These are phyloP conservation scores for Coboldia fuscipes DNA, from an alignment of 1,140 invertebrate genomes.

Conservation along the genomic window DNA sequence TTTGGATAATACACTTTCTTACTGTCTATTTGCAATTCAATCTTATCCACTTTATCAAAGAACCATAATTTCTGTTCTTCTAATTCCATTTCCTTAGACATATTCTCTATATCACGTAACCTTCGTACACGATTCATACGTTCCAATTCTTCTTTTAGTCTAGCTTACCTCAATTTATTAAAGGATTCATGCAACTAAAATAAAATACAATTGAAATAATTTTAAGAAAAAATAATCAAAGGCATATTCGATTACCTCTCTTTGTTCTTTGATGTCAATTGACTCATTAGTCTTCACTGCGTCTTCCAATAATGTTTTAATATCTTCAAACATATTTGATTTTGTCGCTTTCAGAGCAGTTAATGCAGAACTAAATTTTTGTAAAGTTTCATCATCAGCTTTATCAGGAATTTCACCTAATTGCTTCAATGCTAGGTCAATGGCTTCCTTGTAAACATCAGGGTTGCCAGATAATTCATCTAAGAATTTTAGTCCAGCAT, in stretches of 20 bases:
- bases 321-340: background rate
- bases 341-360: background rate
- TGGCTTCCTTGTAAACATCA: slow-evolving; percentile 13
- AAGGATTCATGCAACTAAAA: slow-evolving; percentile 15
- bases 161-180: slow-evolving; percentile 24
- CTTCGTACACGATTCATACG: slow-evolving; percentile 27
- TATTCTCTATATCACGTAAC: slow-evolving; percentile 30
- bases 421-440: slow-evolving; percentile 18
- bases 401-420: background rate
- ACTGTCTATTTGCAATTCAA: slow-evolving; percentile 45
- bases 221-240: background rate
- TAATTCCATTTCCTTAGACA: slow-evolving; percentile 30
- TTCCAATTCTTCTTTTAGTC: slow-evolving; percentile 31
- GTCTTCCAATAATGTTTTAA: background rate
- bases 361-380: background rate
- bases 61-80: slow-evolving; percentile 49
- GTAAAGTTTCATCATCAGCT: background rate
- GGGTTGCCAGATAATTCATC: background rate
- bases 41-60: slow-evolving; percentile 52
- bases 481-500: slow-evolving; percentile 18
- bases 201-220: slow-evolving; percentile 1
- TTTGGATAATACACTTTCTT: slow-evolving; percentile 25
- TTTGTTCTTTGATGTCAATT: slow-evolving; percentile 29
- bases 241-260: slow-evolving; percentile 18
- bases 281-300: slow-evolving; percentile 4